Evolutionary conservation across 2,797 vertebrate species (phyloP).

Genomic region (Tadarida brasiliensis): DNA sequence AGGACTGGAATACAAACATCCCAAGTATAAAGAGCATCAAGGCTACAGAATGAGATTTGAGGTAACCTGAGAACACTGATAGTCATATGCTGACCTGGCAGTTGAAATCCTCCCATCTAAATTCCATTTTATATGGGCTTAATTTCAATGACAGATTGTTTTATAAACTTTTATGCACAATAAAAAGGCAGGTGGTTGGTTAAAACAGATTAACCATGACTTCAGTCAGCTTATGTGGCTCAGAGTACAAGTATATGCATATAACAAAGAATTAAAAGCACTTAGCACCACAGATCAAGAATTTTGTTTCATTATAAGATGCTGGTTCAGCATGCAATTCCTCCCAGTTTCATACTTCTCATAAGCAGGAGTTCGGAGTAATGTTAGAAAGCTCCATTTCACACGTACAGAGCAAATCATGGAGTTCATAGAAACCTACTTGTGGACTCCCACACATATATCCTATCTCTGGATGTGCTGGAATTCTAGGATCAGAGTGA

Average conservation of each 20-base stretch:
- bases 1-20: background rate
- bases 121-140: background rate
- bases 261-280: background rate
- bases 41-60: background rate
- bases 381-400: background rate
- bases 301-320: background rate
- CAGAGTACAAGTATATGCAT: background rate
- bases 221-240: background rate
- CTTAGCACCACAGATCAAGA: background rate
- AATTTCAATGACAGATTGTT: constrained; percentile 11
- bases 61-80: background rate
- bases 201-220: background rate
- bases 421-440: background rate
- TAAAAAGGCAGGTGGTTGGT: background rate
- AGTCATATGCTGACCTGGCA: background rate
- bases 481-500: background rate
- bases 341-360: background rate
- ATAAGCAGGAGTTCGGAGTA: background rate
- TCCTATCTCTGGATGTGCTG: background rate
- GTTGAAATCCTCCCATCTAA: background rate
- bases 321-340: background rate
- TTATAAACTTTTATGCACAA: background rate
- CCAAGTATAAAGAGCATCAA: background rate
- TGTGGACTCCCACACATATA: background rate
- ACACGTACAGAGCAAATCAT: background rate